Evolutionary conservation across 23 tunicate species (phyloP).

Genomic region (Pegea sp.): DNA sequence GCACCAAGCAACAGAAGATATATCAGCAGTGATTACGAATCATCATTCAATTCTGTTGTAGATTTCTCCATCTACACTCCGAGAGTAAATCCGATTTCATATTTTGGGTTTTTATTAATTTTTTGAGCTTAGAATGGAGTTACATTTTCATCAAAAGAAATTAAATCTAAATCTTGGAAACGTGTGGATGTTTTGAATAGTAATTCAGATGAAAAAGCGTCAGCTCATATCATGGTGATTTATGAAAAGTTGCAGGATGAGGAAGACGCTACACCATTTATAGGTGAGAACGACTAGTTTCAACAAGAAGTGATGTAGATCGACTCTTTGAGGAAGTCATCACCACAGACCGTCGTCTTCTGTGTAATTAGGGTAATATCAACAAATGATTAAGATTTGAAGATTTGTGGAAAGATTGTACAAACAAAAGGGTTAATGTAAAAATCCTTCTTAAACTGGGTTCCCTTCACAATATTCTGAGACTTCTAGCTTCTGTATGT

Average conservation of each 20-base stretch:
- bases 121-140: conserved; percentile 13
- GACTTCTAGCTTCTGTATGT: too few relatives aligned
- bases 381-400: too few relatives aligned
- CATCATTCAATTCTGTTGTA: conserved; percentile 10
- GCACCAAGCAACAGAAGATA: conserved; percentile 29
- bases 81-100: conserved; percentile 8
- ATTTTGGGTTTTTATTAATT: background rate
- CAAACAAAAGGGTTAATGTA: too few relatives aligned
- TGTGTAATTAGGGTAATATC: too few relatives aligned
- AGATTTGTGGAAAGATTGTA: too few relatives aligned
- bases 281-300: too few relatives aligned
- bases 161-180: conserved; percentile 10
- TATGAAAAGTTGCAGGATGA: conserved; percentile 29
- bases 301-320: too few relatives aligned
- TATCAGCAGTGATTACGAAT: conserved; percentile 10
- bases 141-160: conserved; percentile 1
- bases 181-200: conserved; percentile 20
- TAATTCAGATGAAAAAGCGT: conserved; percentile 33
- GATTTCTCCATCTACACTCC: conserved; percentile 17
- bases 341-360: too few relatives aligned
- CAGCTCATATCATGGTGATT: conserved; percentile 54
- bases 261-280: too few relatives aligned
- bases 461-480: too few relatives aligned
- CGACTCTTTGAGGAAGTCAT: too few relatives aligned
- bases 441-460: too few relatives aligned